These are phyloP conservation scores for Metallyticus violacea DNA, from an alignment of 2,888 invertebrate species.

Conservation along the genomic window DNA sequence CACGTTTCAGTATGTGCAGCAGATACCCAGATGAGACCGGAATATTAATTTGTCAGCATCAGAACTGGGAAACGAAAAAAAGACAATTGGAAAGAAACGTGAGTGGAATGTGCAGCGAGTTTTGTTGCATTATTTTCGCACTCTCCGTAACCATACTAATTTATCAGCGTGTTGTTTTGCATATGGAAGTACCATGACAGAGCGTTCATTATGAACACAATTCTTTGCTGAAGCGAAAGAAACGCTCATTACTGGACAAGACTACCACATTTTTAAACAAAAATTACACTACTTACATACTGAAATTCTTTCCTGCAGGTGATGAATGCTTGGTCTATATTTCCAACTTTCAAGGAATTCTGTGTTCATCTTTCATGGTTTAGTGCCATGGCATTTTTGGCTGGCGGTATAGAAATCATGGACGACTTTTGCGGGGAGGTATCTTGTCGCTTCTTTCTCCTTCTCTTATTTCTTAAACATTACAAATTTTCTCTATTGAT, in stretches of 20 bases:
- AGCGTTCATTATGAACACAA: background rate
- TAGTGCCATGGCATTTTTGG: too few relatives aligned
- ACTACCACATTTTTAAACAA: too few relatives aligned
- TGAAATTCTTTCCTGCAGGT: too few relatives aligned
- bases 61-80: background rate
- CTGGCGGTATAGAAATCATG: too few relatives aligned
- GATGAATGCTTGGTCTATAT: too few relatives aligned
- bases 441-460: too few relatives aligned
- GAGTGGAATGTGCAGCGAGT: background rate
- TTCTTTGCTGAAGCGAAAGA: background rate
- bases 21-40: background rate
- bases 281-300: too few relatives aligned
- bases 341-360: too few relatives aligned
- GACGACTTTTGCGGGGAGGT: too few relatives aligned
- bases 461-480: too few relatives aligned
- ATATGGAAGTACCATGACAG: background rate
- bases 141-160: background rate
- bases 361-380: too few relatives aligned
- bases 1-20: background rate
- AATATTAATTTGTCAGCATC: background rate
- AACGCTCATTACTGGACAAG: background rate
- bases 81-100: background rate
- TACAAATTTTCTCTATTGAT: too few relatives aligned
- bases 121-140: background rate
- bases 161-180: background rate